Conservation (phyloP, 2,888 invertebrate genomes). For the Operophtera brumata region DNA sequence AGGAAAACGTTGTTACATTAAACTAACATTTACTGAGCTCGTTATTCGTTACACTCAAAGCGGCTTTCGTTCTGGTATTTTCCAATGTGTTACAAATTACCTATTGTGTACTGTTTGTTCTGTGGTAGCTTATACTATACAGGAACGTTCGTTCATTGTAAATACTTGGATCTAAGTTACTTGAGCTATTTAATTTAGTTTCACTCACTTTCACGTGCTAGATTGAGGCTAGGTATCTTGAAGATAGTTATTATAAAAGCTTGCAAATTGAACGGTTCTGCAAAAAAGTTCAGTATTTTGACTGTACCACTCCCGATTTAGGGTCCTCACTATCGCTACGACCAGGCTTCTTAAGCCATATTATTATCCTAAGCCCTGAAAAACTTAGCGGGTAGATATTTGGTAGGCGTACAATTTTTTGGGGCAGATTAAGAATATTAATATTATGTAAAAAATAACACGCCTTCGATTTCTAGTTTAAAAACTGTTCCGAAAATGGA, state of each 20-base stretch:
- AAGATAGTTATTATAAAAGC: neutral
- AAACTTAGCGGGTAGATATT: too few relatives aligned
- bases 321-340: neutral
- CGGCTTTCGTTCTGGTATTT: constrained; percentile 24
- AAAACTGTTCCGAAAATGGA: too few relatives aligned
- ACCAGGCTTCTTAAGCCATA: neutral
- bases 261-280: neutral
- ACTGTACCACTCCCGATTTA: neutral
- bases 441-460: too few relatives aligned
- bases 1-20: constrained; percentile 16
- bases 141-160: constrained; percentile 1
- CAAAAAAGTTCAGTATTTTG: neutral
- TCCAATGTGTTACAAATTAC: constrained; percentile 25
- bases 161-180: constrained; percentile 13
- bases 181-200: constrained; percentile 16
- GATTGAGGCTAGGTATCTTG: neutral
- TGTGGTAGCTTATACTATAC: constrained; percentile 19
- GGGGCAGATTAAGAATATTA: too few relatives aligned
- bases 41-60: constrained; percentile 17
- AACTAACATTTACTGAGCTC: constrained; percentile 20
- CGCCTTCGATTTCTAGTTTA: too few relatives aligned
- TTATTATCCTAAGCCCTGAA: neutral
- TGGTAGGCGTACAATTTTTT: too few relatives aligned
- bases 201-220: neutral
- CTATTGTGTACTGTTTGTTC: constrained; percentile 16